Conservation (phyloP, 2,888 invertebrate species). For the Neocrepidodera transversa region DNA sequence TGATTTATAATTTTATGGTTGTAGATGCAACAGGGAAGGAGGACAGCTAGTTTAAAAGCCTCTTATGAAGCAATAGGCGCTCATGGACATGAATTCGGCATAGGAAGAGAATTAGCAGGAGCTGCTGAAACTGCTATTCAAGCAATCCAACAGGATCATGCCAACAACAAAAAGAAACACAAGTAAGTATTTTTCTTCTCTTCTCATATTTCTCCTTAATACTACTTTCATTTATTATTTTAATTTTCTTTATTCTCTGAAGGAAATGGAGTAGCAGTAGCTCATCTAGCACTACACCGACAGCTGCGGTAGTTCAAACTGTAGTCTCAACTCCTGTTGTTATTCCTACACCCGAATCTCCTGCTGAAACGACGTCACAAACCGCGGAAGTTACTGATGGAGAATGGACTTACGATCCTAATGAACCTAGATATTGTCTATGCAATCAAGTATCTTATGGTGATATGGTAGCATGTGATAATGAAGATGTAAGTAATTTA, state of each 20-base stretch:
- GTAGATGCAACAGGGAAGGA: slow-evolving; percentile 91
- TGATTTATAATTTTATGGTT: slow-evolving; percentile 27
- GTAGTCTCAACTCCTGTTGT: slow-evolving; percentile 47
- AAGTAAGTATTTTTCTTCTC: slow-evolving; percentile 58
- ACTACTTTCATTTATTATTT: not conserved
- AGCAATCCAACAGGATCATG: slow-evolving; percentile 67
- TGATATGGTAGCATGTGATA: slow-evolving; percentile 99
- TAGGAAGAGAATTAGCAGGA: slow-evolving; percentile 74
- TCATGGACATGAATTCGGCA: slow-evolving; percentile 70
- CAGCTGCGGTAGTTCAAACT: slow-evolving; percentile 55
- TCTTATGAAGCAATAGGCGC: slow-evolving; percentile 87
- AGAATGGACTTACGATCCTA: slow-evolving; percentile 94
- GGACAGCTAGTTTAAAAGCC: slow-evolving; percentile 93
- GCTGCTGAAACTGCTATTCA: slow-evolving; percentile 77
- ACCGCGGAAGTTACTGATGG: slow-evolving; percentile 70
- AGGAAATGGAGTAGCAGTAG: slow-evolving; percentile 53
- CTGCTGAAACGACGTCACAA: slow-evolving; percentile 59
- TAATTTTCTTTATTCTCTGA: not conserved
- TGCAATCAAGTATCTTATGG: slow-evolving; percentile 98
- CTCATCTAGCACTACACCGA: slow-evolving; percentile 44
- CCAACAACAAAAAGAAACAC: slow-evolving; percentile 70
- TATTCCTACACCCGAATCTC: slow-evolving; percentile 56
- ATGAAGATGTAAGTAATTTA: slow-evolving; percentile 81
- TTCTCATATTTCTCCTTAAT: not conserved
- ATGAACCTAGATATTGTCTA: slow-evolving; percentile 94